Evolutionary conservation across 2,797 vertebrate genomes (phyloP).

Genomic region (Phalloptychus januarius): DNA sequence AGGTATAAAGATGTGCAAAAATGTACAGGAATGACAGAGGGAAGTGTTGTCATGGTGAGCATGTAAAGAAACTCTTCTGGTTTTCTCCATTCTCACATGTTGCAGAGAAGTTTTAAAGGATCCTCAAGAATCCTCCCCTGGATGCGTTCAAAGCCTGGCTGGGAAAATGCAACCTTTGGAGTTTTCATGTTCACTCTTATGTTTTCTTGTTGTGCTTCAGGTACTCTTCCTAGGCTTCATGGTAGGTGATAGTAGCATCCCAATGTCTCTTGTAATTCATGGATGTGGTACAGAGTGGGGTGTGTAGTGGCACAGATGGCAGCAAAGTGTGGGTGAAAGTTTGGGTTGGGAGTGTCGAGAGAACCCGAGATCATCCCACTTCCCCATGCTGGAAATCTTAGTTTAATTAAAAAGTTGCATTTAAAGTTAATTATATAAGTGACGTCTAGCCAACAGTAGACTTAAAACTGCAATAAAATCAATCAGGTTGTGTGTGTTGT

Average conservation of each 20-base stretch:
- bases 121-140: not conserved
- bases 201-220: not conserved
- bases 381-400: too few relatives aligned
- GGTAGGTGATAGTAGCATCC: not conserved
- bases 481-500: too few relatives aligned
- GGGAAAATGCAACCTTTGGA: not conserved
- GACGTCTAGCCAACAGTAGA: too few relatives aligned
- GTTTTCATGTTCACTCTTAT: too few relatives aligned
- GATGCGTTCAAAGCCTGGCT: not conserved
- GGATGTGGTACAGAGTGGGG: not conserved
- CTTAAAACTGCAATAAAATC: too few relatives aligned
- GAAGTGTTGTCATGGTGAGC: constrained; percentile 25
- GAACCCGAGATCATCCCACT: too few relatives aligned
- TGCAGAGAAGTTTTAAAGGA: not conserved
- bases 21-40: not conserved
- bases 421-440: too few relatives aligned
- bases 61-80: not conserved
- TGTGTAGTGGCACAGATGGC: not conserved
- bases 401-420: too few relatives aligned
- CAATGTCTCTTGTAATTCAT: not conserved
- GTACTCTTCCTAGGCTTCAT: not conserved
- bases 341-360: not conserved
- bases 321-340: constrained; percentile 6
- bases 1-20: not conserved
- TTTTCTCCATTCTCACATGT: not conserved